Evolutionary conservation across 2,113 vertebrate genomes (phyloP).

Genomic region (Glaucidium brasilianum): DNA sequence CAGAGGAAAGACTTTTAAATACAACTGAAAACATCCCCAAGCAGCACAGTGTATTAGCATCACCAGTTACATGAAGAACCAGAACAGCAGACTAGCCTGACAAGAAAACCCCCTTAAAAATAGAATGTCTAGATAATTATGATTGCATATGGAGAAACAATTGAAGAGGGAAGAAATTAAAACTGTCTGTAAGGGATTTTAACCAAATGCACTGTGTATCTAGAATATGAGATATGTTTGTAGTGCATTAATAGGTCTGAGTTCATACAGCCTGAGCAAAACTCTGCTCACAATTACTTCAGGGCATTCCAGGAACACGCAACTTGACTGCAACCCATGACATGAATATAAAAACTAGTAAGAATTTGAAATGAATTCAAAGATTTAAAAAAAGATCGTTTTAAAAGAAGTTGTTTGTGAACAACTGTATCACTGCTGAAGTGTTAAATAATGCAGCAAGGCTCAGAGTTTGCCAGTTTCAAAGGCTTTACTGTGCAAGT

Average conservation of each 20-base stretch:
- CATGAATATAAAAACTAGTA: neutral
- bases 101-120: neutral
- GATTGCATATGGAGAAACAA: neutral
- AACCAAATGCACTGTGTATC: neutral
- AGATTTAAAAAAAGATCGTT: neutral
- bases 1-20: neutral
- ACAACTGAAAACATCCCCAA: neutral
- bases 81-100: neutral
- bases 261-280: neutral
- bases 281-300: neutral
- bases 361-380: neutral
- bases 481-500: neutral
- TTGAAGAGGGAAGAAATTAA: neutral
- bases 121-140: neutral
- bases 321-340: neutral
- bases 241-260: neutral
- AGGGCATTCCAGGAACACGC: neutral
- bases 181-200: neutral
- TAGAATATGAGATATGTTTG: neutral
- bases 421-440: neutral
- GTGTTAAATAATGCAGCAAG: conserved; percentile 27
- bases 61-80: neutral
- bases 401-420: conserved; percentile 11
- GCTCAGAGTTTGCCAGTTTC: neutral
- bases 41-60: neutral